Evolutionary conservation across 2,888 invertebrate species (phyloP).

Genomic region (Volucella inanis): DNA sequence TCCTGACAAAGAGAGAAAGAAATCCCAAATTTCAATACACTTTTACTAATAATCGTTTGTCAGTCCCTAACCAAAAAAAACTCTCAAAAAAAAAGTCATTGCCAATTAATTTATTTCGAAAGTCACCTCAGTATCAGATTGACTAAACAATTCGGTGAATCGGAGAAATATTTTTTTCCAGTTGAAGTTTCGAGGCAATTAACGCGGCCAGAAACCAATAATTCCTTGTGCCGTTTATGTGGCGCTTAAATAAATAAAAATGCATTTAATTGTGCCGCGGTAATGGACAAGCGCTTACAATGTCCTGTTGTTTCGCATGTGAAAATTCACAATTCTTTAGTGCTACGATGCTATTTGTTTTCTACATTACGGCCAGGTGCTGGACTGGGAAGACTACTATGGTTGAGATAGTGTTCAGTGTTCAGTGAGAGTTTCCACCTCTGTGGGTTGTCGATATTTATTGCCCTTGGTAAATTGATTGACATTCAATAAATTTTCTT

Average conservation of each 20-base stretch:
- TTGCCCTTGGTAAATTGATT: slow-evolving; percentile 61
- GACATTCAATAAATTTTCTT: slow-evolving; percentile 62
- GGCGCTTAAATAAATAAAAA: slow-evolving; percentile 34
- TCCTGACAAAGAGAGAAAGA: too few species aligned
- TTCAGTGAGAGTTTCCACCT: slow-evolving; percentile 53
- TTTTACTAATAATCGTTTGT: too few species aligned
- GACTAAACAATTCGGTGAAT: too few species aligned
- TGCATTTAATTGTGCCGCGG: slow-evolving; percentile 36
- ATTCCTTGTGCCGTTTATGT: slow-evolving; percentile 24
- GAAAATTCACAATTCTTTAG: slow-evolving; percentile 15
- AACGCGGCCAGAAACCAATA: slow-evolving; percentile 35
- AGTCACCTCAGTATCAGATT: too few species aligned
- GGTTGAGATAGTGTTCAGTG: slow-evolving; percentile 1
- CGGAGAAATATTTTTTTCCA: too few species aligned
- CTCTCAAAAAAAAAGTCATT: too few species aligned
- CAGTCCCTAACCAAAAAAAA: too few species aligned
- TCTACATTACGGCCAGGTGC: background rate
- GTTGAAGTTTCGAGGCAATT: slow-evolving; percentile 5
- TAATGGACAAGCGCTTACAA: background rate
- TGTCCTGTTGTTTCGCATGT: slow-evolving; percentile 5
- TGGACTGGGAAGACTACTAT: background rate
- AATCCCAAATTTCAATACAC: too few species aligned
- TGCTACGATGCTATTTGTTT: background rate
- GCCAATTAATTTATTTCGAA: too few species aligned
- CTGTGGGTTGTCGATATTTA: slow-evolving; percentile 25